Evolutionary conservation across 2,113 vertebrate species (phyloP), one percentile per base, ranked within the genome.

Genomic region (Mixornis gularis): DNA sequence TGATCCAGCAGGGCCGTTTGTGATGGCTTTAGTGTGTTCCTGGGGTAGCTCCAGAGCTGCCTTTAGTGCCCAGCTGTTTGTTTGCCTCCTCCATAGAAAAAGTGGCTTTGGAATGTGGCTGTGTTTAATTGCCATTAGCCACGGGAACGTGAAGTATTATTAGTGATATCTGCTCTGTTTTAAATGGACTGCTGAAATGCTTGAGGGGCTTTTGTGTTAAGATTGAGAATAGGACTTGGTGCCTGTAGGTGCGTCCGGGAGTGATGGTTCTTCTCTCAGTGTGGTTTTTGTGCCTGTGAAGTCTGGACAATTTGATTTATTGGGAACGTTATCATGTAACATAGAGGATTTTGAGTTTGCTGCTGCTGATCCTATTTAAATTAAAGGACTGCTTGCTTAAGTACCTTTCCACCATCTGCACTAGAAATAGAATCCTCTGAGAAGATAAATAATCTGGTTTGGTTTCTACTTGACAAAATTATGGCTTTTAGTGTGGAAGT

Each of bases 1-100:
- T 71, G 3, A 20, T 43, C 27, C 27, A 10, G 68, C 0, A 0
- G 27, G 29, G 48, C 7, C 2, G 0, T 52, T 74, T 30, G 12
- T n/a, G 62, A 4, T 17, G 58, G 77, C 7, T 1, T 49, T 3
- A 1, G 15, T 13, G 74, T 25, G 18, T n/a, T 89, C 43, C 69
- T 69, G 81, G 16, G 36, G 40, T 26, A 34, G 79, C 43, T 88
- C 36, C 40, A n/a, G 30, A 17, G 29, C 51, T 48, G 73, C 69
- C 52, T 77, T 62, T 17, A 12, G 34, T 6, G 27, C 7, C 1
- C 60, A 48, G 65, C 34, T 59, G 4, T 59, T 72, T 44, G 6
- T 43, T 41, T 90, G 52, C 52, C 40, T 49, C 25, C 49, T 70
- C 18, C 2, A 2, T 26, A 27, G 40, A 49, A 77, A 15, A 49